Evolutionary conservation across 1,140 invertebrate species (phyloP), one percentile per base, ranked within the genome.

Genomic region (Antheraea pernyi): DNA sequence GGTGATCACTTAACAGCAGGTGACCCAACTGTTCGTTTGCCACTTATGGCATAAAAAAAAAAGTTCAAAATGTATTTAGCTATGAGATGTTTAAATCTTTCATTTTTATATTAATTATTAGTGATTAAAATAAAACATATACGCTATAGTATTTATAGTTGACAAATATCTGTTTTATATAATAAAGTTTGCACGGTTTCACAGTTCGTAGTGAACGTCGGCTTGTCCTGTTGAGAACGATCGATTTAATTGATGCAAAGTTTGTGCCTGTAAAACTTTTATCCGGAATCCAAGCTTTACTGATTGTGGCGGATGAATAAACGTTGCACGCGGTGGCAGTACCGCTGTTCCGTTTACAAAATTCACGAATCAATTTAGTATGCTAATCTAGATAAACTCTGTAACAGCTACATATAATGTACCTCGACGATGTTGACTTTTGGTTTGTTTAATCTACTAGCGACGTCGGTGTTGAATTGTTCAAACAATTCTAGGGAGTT

Each of bases 301-400:
- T 58, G 53, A 71, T 53, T 67, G 48, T 62, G 65, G 64, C 42
- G 63, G 69, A 22, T 61, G 64, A 18, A 59, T 22, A 59, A 53
- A 16, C 48, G 66, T 30, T 30, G 48, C 6, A 59, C 39, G 13
- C n/a, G 10, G 58, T 18, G 39, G 59, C 30, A 65, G 65, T 72
- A 68, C 71, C 60, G 42, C 10, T 36, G 22, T 71, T 60, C 63
- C 67, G 72, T 72, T 75, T 77, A 79, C 74, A 76, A 74, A 75
- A 77, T 76, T 75, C 69, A 75, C 68, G 61, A 79, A 74, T 74
- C 78, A 75, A 79, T 82, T 74, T 76, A 73, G 75, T 79, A 79
- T 78, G 77, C 73, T 76, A 67, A 78, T 81, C 75, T 72, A 22
- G 59, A 64, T 70, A 75, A 73, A 73, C 64, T 72, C 67, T 79